A percentile compares a stretch with the other conserved stretches of the same genome.
phyloP scores from a whole-genome alignment of 2,113 vertebrate species.

The Neopipo cinnamomea region DNA sequence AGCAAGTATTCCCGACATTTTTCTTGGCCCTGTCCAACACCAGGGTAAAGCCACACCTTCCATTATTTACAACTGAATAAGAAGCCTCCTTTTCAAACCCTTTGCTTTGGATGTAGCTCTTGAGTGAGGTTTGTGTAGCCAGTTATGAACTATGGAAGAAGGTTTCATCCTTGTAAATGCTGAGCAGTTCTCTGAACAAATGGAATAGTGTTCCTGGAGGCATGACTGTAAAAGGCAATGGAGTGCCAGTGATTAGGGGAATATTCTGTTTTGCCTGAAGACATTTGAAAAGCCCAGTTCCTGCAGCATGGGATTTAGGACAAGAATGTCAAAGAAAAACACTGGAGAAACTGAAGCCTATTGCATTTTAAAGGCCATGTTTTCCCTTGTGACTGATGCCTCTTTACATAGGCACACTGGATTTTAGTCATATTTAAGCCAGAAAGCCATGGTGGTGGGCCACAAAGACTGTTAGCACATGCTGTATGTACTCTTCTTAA shows the following conservation, averaged over 20 bases:
- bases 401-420: not conserved
- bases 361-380: not conserved
- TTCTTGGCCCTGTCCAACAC: not conserved
- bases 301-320: not conserved
- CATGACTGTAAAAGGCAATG: not conserved
- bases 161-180: not conserved
- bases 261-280: not conserved
- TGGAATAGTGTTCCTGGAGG: not conserved
- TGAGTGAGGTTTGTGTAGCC: not conserved
- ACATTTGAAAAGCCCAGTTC: not conserved
- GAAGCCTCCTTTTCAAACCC: not conserved
- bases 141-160: not conserved
- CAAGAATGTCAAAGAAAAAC: not conserved
- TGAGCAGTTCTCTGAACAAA: not conserved
- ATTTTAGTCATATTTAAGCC: not conserved
- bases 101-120: not conserved
- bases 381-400: not conserved
- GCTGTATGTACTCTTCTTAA: not conserved
- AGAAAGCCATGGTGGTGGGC: not conserved
- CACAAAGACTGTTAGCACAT: not conserved
- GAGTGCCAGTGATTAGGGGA: not conserved
- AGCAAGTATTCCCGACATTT: not conserved
- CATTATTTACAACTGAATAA: not conserved
- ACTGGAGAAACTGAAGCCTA: not conserved
- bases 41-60: not conserved